phyloP scores from a whole-genome alignment of 2,888 invertebrate species.

The Boloria selene region DNA sequence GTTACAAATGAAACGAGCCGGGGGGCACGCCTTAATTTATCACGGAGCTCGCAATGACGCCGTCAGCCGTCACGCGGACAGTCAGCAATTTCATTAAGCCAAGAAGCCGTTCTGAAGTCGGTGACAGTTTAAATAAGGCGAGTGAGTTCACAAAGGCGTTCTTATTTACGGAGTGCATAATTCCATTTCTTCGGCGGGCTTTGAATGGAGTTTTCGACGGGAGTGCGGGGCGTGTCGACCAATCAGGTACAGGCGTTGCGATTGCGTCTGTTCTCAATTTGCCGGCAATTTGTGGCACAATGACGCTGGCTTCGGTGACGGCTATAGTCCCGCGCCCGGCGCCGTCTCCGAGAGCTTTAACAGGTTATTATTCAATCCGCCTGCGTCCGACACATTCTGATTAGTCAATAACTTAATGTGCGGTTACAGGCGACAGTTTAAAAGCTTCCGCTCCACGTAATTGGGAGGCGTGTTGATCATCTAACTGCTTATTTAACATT shows the following conservation, averaged over 20 bases:
- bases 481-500: constrained; percentile 31
- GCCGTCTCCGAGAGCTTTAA: constrained; percentile 56
- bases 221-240: constrained; percentile 67
- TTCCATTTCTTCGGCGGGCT: constrained; percentile 67
- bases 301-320: constrained; percentile 54
- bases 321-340: constrained; percentile 29
- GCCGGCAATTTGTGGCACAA: constrained; percentile 77
- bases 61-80: constrained; percentile 41
- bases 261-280: constrained; percentile 68
- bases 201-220: constrained; percentile 52
- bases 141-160: constrained; percentile 59
- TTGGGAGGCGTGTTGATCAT: constrained; percentile 42
- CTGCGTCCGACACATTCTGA: constrained; percentile 74
- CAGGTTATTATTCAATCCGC: constrained; percentile 77
- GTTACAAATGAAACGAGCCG: constrained; percentile 33
- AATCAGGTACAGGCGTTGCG: constrained; percentile 77
- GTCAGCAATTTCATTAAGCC: constrained; percentile 50
- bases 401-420: constrained; percentile 71
- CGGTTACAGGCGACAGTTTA: constrained; percentile 57
- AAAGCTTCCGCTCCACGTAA: constrained; percentile 43
- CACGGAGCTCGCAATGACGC: constrained; percentile 30
- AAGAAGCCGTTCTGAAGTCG: constrained; percentile 45
- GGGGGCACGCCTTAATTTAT: constrained; percentile 36
- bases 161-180: constrained; percentile 77
- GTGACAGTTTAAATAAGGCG: constrained; percentile 63